Base-by-base conservation (phyloP, 2,113 vertebrate species). In the Catharus minimus region DNA sequence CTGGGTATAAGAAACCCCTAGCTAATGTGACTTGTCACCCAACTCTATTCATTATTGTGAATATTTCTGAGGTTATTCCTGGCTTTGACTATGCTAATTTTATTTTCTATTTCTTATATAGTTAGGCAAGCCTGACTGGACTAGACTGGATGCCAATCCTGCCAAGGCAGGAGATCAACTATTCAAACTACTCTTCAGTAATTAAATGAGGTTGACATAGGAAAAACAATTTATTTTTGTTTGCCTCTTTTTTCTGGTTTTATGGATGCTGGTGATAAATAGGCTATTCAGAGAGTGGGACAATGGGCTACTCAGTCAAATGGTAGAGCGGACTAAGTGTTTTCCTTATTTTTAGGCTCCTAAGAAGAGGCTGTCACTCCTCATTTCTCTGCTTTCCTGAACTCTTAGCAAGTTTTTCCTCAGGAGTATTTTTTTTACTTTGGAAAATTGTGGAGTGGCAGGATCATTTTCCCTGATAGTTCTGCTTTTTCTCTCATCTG, bases 141-240 rank as follows among this genome's bases (percentile, higher is more conserved):
- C 67, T 80, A 82, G 68, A 68, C 61, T 93, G 88, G 44, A 61
- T 93, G 77, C 90, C 76, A 93, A 16, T 90, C 38, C 49, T 5
- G 1, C 66, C 16, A 81, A 86, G 71, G 65, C 30, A 69, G 47
- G 41, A 84, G 73, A 86, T 83, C 49, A 86, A 72, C 65, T 65
- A 83, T 92, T 88, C 92, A 93, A 61, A 74, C 49, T 65, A 17
- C 53, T 83, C 44, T 81, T 88, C 41, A 72, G 53, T 88, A 95
- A 91, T 93, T 90, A 92, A 93, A 91, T 73, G 67, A 86, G 55
- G 33, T 53, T 93, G 83, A 88, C 0, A 3, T 72, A 90, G 65
- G 66, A 88, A 78, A 95, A 95, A 56, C 76, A 77, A 68, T 65
- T 91, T 94, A 86, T 83, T 95, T 94, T 88, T 93, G 86, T 81